phyloP scores from a whole-genome alignment of 2,797 vertebrate genomes.

The Oryzias dopingdopingensis region DNA sequence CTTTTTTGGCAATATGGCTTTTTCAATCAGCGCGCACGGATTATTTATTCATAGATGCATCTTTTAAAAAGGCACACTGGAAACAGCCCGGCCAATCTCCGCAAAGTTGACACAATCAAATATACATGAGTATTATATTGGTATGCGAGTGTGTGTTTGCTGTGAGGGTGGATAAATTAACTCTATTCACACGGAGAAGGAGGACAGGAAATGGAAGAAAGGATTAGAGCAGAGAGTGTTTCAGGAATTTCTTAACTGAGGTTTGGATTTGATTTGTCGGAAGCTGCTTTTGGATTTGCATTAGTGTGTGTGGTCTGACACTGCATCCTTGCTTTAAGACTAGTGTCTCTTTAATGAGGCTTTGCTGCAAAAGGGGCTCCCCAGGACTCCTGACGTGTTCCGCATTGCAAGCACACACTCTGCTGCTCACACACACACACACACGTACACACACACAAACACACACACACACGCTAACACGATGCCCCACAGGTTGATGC shows the following conservation, averaged over 20 bases:
- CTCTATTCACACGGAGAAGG: slow-evolving; percentile 52
- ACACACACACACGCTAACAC: slow-evolving; percentile 8
- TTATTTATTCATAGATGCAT: slow-evolving; percentile 75
- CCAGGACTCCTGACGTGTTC: slow-evolving; percentile 67
- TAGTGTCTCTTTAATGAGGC: slow-evolving; percentile 80
- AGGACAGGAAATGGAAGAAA: slow-evolving; percentile 26
- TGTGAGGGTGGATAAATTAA: slow-evolving; percentile 11
- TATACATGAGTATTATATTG: slow-evolving; percentile 66
- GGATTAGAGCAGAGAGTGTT: slow-evolving; percentile 11
- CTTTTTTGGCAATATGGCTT: slow-evolving; percentile 77
- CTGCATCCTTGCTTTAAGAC: slow-evolving; percentile 76
- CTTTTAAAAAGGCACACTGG: slow-evolving; percentile 72
- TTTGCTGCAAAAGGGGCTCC: slow-evolving; percentile 73
- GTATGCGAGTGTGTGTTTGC: slow-evolving; percentile 8
- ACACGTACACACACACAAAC: slow-evolving; percentile 3
- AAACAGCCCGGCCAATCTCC: slow-evolving; percentile 68
- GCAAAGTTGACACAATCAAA: slow-evolving; percentile 70
- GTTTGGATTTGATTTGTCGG: slow-evolving; percentile 25
- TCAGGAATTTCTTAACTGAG: slow-evolving; percentile 20
- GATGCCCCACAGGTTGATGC: slow-evolving; percentile 13
- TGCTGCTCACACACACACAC: slow-evolving; percentile 20
- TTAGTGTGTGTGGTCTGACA: slow-evolving; percentile 61
- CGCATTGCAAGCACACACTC: slow-evolving; percentile 71
- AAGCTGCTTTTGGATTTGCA: slow-evolving; percentile 1
- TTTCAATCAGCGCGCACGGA: slow-evolving; percentile 71